These are phyloP conservation scores for Zootermopsis nevadensis DNA, from an alignment of 2,888 invertebrate genomes.

Conservation along the genomic window DNA sequence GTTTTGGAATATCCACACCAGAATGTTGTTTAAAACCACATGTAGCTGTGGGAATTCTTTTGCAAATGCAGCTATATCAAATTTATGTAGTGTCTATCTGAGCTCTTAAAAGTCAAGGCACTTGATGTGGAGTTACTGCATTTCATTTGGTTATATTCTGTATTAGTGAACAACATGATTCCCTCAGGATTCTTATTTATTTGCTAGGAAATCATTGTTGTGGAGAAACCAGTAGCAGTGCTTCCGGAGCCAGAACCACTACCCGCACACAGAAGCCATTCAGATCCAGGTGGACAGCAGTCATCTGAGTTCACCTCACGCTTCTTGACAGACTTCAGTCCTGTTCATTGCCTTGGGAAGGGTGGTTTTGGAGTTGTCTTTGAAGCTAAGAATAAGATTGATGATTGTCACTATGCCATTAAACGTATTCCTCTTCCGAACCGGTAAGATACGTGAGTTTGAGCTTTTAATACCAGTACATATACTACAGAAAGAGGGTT, in stretches of 20 bases:
- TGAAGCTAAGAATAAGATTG: slow-evolving; percentile 92
- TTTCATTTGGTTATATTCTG: no score
- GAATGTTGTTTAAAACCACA: no score
- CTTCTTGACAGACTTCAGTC: slow-evolving; percentile 86
- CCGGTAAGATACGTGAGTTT: slow-evolving; percentile 64
- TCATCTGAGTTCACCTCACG: slow-evolving; percentile 67
- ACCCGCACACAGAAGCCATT: slow-evolving; percentile 57
- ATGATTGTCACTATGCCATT: slow-evolving; percentile 94
- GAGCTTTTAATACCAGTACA: no score
- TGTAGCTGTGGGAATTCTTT: no score
- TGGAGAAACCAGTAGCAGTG: slow-evolving; percentile 61
- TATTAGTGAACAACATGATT: slow-evolving; percentile 17
- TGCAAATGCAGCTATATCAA: no score
- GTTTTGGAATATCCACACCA: no score
- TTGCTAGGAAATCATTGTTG: slow-evolving; percentile 61
- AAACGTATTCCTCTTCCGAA: slow-evolving; percentile 91
- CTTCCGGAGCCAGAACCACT: slow-evolving; percentile 57
- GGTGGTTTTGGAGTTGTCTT: slow-evolving; percentile 98
- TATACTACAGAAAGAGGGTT: no score
- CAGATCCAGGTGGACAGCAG: slow-evolving; percentile 59
- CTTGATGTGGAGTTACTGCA: no score
- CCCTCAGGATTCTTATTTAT: neutral
- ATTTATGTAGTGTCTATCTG: no score
- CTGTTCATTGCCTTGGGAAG: slow-evolving; percentile 81
- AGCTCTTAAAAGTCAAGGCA: no score